phyloP scores from a whole-genome alignment of 2,113 vertebrate genomes.

The Trematocara nigrifrons region DNA sequence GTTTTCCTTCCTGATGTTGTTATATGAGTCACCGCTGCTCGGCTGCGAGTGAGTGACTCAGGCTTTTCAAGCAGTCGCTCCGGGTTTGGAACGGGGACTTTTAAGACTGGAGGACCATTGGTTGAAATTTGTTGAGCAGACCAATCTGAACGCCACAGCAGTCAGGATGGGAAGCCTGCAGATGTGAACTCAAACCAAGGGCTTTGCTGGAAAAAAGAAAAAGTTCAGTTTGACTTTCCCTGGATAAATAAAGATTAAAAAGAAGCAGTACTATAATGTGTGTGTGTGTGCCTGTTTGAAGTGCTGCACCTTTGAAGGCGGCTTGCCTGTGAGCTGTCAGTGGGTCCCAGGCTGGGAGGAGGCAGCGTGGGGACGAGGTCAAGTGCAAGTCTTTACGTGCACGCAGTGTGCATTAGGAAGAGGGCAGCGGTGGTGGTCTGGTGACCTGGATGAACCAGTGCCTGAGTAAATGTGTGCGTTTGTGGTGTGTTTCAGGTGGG shows the following conservation, averaged over 20 bases:
- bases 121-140: neutral
- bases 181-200: neutral
- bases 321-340: conserved; percentile 41
- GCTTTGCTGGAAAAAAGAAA: neutral
- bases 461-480: neutral
- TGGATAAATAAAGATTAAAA: conserved; percentile 34
- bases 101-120: neutral
- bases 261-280: neutral
- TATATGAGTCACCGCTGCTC: conserved; percentile 17
- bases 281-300: conserved; percentile 1
- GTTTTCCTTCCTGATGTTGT: conserved; percentile 29
- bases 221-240: conserved; percentile 38
- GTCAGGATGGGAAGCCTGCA: neutral
- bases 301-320: conserved; percentile 34
- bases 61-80: neutral
- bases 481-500: neutral
- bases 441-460: neutral
- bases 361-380: conserved; percentile 32
- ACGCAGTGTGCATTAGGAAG: neutral
- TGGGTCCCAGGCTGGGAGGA: neutral
- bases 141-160: neutral
- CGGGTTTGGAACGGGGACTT: neutral
- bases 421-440: conserved; percentile 9
- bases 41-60: neutral
- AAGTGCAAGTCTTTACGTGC: conserved; percentile 38